Evolutionary conservation across 1,140 invertebrate genomes (phyloP), one percentile per base, ranked within the genome.

Genomic region (Penaeus japonicus): DNA sequence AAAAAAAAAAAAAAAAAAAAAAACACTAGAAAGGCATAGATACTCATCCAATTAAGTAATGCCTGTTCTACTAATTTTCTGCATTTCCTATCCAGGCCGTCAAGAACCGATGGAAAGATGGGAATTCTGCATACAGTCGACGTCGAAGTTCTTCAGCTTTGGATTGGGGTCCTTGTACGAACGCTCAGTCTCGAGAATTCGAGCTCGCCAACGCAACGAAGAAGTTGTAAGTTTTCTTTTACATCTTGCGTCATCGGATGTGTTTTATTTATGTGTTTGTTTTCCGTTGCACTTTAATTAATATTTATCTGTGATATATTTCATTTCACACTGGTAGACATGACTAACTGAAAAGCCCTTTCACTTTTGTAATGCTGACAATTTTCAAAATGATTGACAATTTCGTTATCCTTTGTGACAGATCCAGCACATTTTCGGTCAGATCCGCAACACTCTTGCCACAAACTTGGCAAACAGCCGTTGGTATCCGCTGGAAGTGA

Each of bases 111-210:
- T 93, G 47, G 93, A 94, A 78, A 91, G 94, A 32, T 95, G 94
- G 94, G 93, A 94, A 91, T 93, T 94, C 90, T 95, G 95, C 91
- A 92, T 94, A 39, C 91, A 92, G 83, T 92, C 93, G 18, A 92
- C 94, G 4, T 92, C 93, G 57, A 92, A 92, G 47, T 93, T 93
- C 89, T 94, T 95, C 92, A 93, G 93, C 18, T 93, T 94, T 84
- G 95, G 93, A 22, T 90, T 95, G 30, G 92, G 94, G n/a, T 92
- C 93, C 7, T 91, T 94, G 24, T 92, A 94, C 73, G 93, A 94
- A 88, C 91, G 92, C 10, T 91, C 92, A 80, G 92, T 92, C 85
- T 91, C 88, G 89, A 91, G 91, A 57, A 89, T 90, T 53, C 86
- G 88, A 53, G 91, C 90, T 73, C 91, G 88, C 53, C 80, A 89